Conservation (phyloP, 2,888 invertebrate species). For the Biston betularia region DNA sequence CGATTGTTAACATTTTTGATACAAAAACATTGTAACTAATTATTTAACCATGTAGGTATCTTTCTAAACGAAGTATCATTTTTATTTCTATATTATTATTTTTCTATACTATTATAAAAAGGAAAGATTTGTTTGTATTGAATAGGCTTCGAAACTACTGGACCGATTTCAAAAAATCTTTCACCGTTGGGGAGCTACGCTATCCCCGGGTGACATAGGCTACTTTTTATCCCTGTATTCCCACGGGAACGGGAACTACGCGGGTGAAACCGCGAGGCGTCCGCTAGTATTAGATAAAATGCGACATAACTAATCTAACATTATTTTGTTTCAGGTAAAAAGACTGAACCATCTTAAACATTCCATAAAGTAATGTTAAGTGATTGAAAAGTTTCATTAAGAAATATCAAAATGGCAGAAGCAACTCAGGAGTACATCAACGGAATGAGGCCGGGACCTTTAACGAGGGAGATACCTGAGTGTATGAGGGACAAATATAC, state of each 20-base stretch:
- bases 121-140: too few species aligned
- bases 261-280: too few species aligned
- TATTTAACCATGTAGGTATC: not conserved
- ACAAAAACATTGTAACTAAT: not conserved
- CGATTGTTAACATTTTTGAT: not conserved
- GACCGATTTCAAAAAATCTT: too few species aligned
- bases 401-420: slow-evolving; percentile 61
- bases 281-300: not conserved
- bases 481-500: slow-evolving; percentile 82
- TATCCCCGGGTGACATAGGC: too few species aligned
- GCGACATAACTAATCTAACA: slow-evolving; percentile 1
- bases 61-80: not conserved
- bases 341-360: slow-evolving; percentile 20
- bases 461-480: slow-evolving; percentile 79
- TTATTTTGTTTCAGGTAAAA: slow-evolving; percentile 57
- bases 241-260: too few species aligned
- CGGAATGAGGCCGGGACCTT: slow-evolving; percentile 75
- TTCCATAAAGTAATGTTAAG: slow-evolving; percentile 60
- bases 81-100: too few species aligned
- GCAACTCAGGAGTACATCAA: slow-evolving; percentile 78
- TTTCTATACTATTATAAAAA: too few species aligned
- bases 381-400: slow-evolving; percentile 42
- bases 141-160: too few species aligned
- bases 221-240: too few species aligned
- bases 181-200: too few species aligned